Base-by-base conservation (phyloP, 2,113 vertebrate species). In the Benthochromis sp. region DNA sequence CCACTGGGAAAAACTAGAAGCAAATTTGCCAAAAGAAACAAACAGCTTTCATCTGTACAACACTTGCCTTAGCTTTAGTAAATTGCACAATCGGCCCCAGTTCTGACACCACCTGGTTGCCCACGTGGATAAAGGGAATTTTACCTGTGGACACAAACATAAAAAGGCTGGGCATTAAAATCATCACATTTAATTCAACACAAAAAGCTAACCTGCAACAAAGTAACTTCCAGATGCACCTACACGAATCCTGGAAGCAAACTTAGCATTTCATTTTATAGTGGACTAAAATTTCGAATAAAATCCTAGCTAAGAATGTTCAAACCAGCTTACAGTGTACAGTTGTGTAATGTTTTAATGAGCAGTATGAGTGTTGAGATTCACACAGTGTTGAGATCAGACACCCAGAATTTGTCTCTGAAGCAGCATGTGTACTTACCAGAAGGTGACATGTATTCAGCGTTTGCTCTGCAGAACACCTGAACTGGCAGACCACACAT, bases 41-140 rank as follows among this genome's bases (percentile, higher is more conserved):
- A 36, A 82, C 14, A 34, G 6, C 27, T 13, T 50, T 7, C 8
- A 10, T 24, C 8, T 69, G 9, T 38, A 16, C 61, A 5, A 63
- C 95, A 12, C 43, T 91, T 97, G 98, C 98, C 98, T 98, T 99
- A 53, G 98, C 98, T 97, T 98, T 99, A 85, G 98, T 98, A 86
- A 99, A 99, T 71, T 98, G 98, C 52, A 99, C 98, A 90, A 99
- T 99, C n/a, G 98, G 98, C 38, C 98, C 98, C 86, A 99, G 96
- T 95, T 99, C 98, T 81, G 98, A 99, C 50, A 99, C 97, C 73
- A 99, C 98, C 96, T 99, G 98, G 96, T 99, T 99, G 87, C 98
- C 98, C 14, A 99, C 98, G 1, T 98, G 98, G 94, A 99, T 98
- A 73, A 99, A 99, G 63, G 98, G 98, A 91, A 97, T 96, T 85